phyloP scores from a whole-genome alignment of 2,888 invertebrate species.

The Automeris io region DNA sequence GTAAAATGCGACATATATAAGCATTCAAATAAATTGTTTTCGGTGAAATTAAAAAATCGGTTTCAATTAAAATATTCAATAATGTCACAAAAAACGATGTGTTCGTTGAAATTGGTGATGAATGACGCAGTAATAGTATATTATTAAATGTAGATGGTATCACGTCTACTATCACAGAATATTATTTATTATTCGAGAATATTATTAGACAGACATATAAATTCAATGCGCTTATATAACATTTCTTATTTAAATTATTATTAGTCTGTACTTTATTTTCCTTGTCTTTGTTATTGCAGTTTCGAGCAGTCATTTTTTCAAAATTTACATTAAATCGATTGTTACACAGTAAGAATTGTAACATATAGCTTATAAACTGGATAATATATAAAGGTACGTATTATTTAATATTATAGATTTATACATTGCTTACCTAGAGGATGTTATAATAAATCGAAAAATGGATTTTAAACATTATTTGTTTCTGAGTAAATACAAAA shows the following conservation, averaged over 20 bases:
- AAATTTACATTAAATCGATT: neutral
- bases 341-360: neutral
- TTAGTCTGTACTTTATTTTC: conserved; percentile 23
- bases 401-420: conserved; percentile 1
- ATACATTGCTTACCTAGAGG: conserved; percentile 13
- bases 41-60: neutral
- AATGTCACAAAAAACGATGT: conserved; percentile 11
- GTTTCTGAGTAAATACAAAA: neutral
- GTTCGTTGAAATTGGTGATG: conserved; percentile 34
- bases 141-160: conserved; percentile 64
- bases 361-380: neutral
- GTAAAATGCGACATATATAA: no score
- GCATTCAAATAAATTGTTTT: no score
- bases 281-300: neutral
- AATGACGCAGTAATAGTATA: conserved; percentile 43
- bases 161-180: conserved; percentile 77
- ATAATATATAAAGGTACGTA: neutral
- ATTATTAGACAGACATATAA: conserved; percentile 43
- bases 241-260: conserved; percentile 30
- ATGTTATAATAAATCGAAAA: conserved; percentile 3
- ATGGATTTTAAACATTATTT: neutral
- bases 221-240: conserved; percentile 41
- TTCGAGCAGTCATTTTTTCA: neutral
- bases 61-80: conserved; percentile 1
- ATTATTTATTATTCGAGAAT: conserved; percentile 66